A percentile compares a stretch with the other conserved stretches of the same genome.
phyloP scores from a whole-genome alignment of 2,888 invertebrate species.

The Nymphalis polychloros region DNA sequence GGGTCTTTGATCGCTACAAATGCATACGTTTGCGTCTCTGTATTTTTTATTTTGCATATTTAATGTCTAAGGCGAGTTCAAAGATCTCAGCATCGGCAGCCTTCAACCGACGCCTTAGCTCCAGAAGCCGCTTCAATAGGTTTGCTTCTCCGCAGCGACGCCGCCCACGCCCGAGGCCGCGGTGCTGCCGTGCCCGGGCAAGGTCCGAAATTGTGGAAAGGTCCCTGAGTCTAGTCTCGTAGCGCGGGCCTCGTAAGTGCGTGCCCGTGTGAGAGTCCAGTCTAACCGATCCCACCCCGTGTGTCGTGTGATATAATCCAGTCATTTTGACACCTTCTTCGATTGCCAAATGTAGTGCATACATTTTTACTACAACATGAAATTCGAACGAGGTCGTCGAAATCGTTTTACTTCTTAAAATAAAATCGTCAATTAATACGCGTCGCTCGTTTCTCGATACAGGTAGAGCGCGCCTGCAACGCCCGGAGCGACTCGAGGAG shows the following conservation, averaged over 20 bases:
- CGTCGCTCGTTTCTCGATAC: slow-evolving; percentile 26
- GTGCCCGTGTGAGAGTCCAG: slow-evolving; percentile 46
- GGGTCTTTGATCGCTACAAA: slow-evolving; percentile 17
- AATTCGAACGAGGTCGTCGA: slow-evolving; percentile 1
- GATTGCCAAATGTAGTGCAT: not conserved
- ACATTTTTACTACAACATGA: not conserved
- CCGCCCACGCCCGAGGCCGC: slow-evolving; percentile 57
- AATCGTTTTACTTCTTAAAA: not conserved
- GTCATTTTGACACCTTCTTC: slow-evolving; percentile 8
- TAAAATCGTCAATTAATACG: not conserved
- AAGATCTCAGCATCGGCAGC: slow-evolving; percentile 15
- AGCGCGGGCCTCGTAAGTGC: slow-evolving; percentile 62
- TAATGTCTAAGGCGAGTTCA: not conserved
- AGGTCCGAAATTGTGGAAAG: slow-evolving; percentile 65
- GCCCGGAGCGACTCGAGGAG: slow-evolving; percentile 82
- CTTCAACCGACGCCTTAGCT: slow-evolving; percentile 7
- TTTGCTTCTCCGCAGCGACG: slow-evolving; percentile 56
- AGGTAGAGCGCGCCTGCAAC: slow-evolving; percentile 75
- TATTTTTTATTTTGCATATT: slow-evolving; percentile 2
- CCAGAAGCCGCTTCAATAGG: slow-evolving; percentile 39
- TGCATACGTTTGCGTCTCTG: slow-evolving; percentile 11
- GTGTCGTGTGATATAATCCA: slow-evolving; percentile 45
- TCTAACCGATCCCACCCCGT: slow-evolving; percentile 40
- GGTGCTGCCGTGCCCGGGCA: slow-evolving; percentile 73
- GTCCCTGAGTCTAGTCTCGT: slow-evolving; percentile 58